phyloP scores from a whole-genome alignment of 2,888 invertebrate genomes.

The Cerceris ruficornis region DNA sequence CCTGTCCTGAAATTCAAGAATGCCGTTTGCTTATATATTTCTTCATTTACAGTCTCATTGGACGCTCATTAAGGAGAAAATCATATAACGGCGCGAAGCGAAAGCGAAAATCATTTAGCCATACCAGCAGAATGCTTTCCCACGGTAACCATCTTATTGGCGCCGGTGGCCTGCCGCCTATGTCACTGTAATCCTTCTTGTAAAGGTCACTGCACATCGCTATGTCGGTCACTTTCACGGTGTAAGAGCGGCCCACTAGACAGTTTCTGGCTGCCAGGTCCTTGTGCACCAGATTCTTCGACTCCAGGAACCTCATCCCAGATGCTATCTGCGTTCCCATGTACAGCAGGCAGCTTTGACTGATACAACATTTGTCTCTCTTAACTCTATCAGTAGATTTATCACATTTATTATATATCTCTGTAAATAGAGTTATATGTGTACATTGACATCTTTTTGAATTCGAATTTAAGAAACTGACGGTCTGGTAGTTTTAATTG shows the following conservation, averaged over 20 bases:
- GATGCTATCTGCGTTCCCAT: slow-evolving; percentile 90
- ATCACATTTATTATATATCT: no score
- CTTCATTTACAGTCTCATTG: not conserved
- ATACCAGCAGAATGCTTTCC: slow-evolving; percentile 86
- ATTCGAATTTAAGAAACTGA: no score
- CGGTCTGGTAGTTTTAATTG: no score
- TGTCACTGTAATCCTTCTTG: slow-evolving; percentile 86
- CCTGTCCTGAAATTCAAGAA: slow-evolving; percentile 83
- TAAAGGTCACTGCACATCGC: slow-evolving; percentile 86
- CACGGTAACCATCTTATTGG: slow-evolving; percentile 87
- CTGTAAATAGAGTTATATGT: no score
- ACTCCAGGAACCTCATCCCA: slow-evolving; percentile 91
- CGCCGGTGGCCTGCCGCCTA: slow-evolving; percentile 85
- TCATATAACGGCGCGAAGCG: not conserved
- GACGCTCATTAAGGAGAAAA: slow-evolving; percentile 17
- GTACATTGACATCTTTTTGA: no score
- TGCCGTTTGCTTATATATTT: not conserved
- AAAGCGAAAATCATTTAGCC: slow-evolving; percentile 10
- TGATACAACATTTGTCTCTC: slow-evolving; percentile 70
- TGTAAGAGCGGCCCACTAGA: slow-evolving; percentile 84
- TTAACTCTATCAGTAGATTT: no score
- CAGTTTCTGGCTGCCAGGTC: slow-evolving; percentile 90
- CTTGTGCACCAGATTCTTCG: slow-evolving; percentile 89
- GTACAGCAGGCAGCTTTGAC: slow-evolving; percentile 87
- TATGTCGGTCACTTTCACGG: slow-evolving; percentile 85